A percentile compares a stretch with the other conserved stretches of the same genome.
These are phyloP conservation scores for Liolophura sinensis DNA, from an alignment of 1,140 invertebrate species.

Conservation along the genomic window DNA sequence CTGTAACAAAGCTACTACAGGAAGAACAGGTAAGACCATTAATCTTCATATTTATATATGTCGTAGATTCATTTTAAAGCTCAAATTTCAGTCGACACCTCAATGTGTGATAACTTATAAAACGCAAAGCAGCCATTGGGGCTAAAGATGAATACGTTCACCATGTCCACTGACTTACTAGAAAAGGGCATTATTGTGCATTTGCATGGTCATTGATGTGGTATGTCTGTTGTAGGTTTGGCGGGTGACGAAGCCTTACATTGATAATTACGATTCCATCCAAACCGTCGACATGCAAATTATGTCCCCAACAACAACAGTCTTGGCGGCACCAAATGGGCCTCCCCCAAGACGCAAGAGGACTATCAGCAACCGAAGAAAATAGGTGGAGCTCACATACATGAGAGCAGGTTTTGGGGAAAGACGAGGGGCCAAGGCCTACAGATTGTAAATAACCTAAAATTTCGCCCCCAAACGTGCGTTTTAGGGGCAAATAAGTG, in stretches of 20 bases:
- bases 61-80: background rate
- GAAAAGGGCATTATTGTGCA: background rate
- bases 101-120: background rate
- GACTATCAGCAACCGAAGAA: no score
- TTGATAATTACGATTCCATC: conserved; percentile 50
- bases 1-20: conserved; percentile 64
- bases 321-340: conserved; percentile 8
- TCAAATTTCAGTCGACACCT: background rate
- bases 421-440: no score
- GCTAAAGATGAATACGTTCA: background rate
- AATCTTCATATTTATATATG: background rate
- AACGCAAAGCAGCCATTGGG: background rate
- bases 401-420: no score
- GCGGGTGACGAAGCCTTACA: conserved; percentile 45
- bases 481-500: no score
- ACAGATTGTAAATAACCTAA: no score
- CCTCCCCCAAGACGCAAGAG: conserved; percentile 6
- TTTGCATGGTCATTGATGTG: background rate
- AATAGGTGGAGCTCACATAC: no score
- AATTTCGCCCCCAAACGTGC: no score
- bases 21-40: conserved; percentile 62
- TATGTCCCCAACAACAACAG: conserved; percentile 48
- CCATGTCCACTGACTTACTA: background rate
- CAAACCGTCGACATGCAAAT: conserved; percentile 48
- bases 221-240: conserved; percentile 36